Percentiles rank a stretch among this genome's conserved stretches.
These are phyloP conservation scores for Calycopis cecrops DNA, from an alignment of 1,140 invertebrate genomes.

Conservation along the genomic window DNA sequence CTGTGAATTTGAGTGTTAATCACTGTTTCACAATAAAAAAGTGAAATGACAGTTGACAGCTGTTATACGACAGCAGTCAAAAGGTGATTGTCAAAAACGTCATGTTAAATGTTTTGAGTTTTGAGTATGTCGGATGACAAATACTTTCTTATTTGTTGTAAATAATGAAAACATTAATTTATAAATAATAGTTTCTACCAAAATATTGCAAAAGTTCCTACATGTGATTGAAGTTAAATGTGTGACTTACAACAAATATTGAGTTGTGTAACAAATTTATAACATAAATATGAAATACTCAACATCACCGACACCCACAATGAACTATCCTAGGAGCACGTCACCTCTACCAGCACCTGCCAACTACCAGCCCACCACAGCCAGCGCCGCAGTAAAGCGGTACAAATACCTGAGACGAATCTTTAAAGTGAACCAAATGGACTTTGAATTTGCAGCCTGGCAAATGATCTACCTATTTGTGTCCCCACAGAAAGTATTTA, in stretches of 20 bases:
- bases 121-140: too few species aligned
- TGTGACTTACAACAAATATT: neutral
- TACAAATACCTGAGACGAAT: conserved; percentile 94
- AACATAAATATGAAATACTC: conserved; percentile 77
- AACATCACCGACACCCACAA: conserved; percentile 77
- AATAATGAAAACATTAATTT: too few species aligned
- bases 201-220: neutral
- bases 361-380: conserved; percentile 81
- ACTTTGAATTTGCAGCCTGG: conserved; percentile 99
- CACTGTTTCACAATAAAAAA: too few species aligned
- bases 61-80: too few species aligned
- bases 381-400: conserved; percentile 92
- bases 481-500: conserved; percentile 97
- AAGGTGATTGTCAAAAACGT: too few species aligned
- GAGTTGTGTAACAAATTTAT: neutral
- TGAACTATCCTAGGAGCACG: conserved; percentile 71
- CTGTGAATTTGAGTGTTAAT: too few species aligned
- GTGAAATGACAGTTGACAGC: too few species aligned
- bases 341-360: conserved; percentile 77
- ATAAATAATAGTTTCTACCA: too few species aligned
- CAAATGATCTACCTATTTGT: conserved; percentile 98
- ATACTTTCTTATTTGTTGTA: too few species aligned
- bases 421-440: conserved; percentile 98
- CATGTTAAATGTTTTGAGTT: too few species aligned
- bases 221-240: neutral